Base-by-base conservation (phyloP, 2,888 invertebrate species). In the Colletes collaris region DNA sequence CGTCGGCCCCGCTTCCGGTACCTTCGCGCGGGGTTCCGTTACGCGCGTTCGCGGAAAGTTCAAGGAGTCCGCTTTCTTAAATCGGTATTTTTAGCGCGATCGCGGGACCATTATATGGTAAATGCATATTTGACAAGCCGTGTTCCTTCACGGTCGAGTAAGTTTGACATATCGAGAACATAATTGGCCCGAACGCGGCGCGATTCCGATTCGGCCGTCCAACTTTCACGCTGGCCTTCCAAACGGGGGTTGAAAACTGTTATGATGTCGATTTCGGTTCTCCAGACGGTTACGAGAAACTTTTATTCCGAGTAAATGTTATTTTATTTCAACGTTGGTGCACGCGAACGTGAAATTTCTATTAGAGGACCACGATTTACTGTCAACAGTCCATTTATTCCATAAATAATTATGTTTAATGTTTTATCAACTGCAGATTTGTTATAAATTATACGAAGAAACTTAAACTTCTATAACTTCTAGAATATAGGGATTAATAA, bases 1-100 rank as follows among this genome's bases (percentile, higher is more conserved):
- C 58, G 66, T 27, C 27, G 27, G 27, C 27, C 27, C 27, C 27
- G 27, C 27, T 27, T 40, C 40, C 40, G 7, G 40, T 6, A 40
- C 4, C 40, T 40, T 40, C 40, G 7, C 19, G 46, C 19, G 46
- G 71, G 80, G 74, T 83, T 77, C 75, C 70, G 75, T 86, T 80
- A 78, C 55, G 55, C 59, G 70, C 62, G 65, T 67, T 76, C 66
- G 74, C 63, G 79, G 67, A 86, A 84, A 84, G 82, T 84, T 85
- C 85, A 79, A 84, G 86, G 82, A 75, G 56, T 49, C 37, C 49
- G 27, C 76, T 78, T 77, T 60, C 74, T 78, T 58, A 62, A 79
- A 77, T 60, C 58, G 63, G 71, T 79, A 68, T 70, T 81, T 84
- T 76, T 67, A 76, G 62, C 60, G 52, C 60, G 67, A 79, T 75